These are phyloP conservation scores for Cyanoderma ruficeps DNA, from an alignment of 2,113 vertebrate genomes.

Conservation along the genomic window DNA sequence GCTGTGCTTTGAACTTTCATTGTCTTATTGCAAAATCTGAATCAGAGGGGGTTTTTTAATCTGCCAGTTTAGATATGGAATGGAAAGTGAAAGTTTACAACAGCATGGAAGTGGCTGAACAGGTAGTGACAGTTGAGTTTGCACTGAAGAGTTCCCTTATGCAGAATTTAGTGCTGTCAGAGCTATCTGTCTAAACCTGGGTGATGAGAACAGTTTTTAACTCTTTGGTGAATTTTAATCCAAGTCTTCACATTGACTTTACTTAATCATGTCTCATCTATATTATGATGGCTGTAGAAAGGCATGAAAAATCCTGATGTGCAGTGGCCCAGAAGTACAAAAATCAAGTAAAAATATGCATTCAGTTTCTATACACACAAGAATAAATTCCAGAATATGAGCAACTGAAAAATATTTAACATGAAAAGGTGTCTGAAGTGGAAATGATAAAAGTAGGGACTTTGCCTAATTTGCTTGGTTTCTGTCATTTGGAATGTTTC, in stretches of 20 bases:
- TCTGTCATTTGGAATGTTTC: background rate
- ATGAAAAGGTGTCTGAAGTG: background rate
- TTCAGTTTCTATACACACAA: background rate
- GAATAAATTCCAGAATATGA: background rate
- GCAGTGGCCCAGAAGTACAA: background rate
- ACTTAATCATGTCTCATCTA: background rate
- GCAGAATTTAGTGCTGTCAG: conserved; percentile 49
- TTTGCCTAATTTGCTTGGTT: background rate
- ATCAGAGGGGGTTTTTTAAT: background rate
- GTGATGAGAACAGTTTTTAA: conserved; percentile 46
- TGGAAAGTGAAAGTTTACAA: conserved; percentile 29
- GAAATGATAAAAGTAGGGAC: background rate
- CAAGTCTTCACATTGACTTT: conserved; percentile 6
- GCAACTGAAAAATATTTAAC: background rate
- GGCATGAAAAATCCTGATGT: background rate
- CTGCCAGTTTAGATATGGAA: conserved; percentile 43
- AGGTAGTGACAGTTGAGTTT: conserved; percentile 46
- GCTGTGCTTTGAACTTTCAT: conserved; percentile 13
- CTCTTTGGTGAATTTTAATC: conserved; percentile 9
- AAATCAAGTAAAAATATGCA: conserved; percentile 1
- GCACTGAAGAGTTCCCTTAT: conserved; percentile 37
- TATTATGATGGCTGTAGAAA: background rate
- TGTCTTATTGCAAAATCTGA: conserved; percentile 41
- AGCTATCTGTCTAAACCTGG: background rate
- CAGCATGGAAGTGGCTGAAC: background rate